phyloP scores from a whole-genome alignment of 2,113 vertebrate species.

The Ceuthmochares aereus region DNA sequence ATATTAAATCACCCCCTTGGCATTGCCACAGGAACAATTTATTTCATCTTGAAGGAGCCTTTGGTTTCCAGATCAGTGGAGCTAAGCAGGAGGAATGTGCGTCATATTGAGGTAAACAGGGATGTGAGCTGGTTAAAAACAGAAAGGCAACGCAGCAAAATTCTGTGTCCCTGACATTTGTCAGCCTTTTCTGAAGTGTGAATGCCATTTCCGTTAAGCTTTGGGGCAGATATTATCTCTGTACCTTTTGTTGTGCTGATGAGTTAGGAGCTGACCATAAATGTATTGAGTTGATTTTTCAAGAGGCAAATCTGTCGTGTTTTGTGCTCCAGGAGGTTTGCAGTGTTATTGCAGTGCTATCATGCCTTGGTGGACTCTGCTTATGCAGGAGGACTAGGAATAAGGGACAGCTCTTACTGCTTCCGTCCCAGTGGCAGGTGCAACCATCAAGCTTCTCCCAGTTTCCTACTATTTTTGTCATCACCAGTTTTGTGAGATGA shows the following conservation, averaged over 20 bases:
- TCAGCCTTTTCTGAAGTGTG: neutral
- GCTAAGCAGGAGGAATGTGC: conserved; percentile 24
- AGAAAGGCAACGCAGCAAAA: neutral
- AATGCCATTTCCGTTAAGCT: conserved; percentile 21
- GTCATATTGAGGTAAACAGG: conserved; percentile 53
- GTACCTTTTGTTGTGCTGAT: neutral
- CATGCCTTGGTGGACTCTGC: neutral
- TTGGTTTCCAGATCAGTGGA: conserved; percentile 66
- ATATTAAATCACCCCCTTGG: conserved; percentile 54
- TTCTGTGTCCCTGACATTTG: conserved; percentile 31
- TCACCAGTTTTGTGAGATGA: neutral
- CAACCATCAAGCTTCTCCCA: neutral
- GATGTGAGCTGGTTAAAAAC: conserved; percentile 57
- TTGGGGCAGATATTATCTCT: conserved; percentile 27
- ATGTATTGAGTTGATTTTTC: neutral
- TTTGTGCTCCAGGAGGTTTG: neutral
- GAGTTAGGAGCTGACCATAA: neutral
- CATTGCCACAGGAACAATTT: conserved; percentile 63
- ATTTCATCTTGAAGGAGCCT: conserved; percentile 68
- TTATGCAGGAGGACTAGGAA: neutral
- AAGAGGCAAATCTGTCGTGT: neutral
- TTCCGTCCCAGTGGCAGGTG: neutral
- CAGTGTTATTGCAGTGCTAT: neutral
- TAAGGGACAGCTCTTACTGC: neutral
- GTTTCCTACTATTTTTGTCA: neutral